Evolutionary conservation across 2,113 vertebrate species (phyloP).

Genomic region (Pica pica): DNA sequence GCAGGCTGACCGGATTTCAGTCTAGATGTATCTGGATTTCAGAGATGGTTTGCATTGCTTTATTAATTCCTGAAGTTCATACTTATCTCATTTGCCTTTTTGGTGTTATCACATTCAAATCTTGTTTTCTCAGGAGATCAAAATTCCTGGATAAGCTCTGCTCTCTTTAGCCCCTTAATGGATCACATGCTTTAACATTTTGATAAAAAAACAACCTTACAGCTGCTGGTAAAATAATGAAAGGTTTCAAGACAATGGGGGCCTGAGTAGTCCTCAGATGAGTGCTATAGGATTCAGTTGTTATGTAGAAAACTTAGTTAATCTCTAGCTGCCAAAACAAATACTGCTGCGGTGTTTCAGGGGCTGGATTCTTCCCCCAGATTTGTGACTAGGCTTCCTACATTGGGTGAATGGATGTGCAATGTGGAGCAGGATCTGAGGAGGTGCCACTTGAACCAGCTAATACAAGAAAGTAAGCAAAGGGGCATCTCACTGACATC

Average conservation of each 20-base stretch:
- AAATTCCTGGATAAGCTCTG: not conserved
- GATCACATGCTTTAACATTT: not conserved
- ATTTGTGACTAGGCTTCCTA: not conserved
- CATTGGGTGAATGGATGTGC: not conserved
- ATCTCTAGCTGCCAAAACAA: not conserved
- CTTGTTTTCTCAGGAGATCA: not conserved
- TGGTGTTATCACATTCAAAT: not conserved
- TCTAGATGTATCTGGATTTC: not conserved
- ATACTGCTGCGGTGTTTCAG: not conserved
- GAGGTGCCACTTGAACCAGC: not conserved
- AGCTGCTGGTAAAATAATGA: not conserved
- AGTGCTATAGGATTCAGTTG: not conserved
- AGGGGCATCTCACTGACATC: not conserved
- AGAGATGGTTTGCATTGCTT: not conserved
- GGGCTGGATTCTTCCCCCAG: not conserved
- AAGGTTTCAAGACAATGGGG: not conserved
- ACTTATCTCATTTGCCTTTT: not conserved
- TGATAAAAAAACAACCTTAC: not conserved
- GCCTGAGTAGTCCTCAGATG: not conserved
- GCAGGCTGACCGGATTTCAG: not conserved
- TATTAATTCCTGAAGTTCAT: not conserved
- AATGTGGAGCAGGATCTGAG: not conserved
- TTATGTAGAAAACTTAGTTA: not conserved
- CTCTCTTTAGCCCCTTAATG: not conserved
- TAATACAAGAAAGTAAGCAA: not conserved